phyloP scores from a whole-genome alignment of 2,888 invertebrate species.

The Limnephilus lunatus region DNA sequence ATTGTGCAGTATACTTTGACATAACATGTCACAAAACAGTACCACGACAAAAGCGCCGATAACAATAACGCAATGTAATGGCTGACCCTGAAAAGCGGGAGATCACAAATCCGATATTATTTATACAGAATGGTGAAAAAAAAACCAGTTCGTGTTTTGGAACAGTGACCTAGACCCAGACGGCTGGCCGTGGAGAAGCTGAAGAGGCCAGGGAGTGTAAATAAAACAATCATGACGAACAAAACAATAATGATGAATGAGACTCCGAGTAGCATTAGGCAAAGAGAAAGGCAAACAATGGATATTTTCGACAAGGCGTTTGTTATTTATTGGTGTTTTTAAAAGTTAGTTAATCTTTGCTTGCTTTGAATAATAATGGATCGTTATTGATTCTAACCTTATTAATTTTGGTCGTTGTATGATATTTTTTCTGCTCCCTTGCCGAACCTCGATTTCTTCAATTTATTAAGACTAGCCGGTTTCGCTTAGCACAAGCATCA shows the following conservation, averaged over 20 bases:
- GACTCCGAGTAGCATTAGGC: background rate
- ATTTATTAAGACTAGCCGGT: no score
- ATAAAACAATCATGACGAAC: background rate
- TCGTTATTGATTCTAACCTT: background rate
- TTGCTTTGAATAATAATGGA: background rate
- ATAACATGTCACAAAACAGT: background rate
- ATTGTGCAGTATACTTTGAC: constrained; percentile 11
- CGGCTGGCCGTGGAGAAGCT: background rate
- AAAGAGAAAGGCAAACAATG: background rate
- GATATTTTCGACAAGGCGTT: background rate
- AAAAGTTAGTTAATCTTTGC: background rate
- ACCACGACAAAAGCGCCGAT: constrained; percentile 5
- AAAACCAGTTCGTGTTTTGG: constrained; percentile 26
- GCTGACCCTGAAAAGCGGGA: constrained; percentile 1
- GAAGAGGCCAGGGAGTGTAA: background rate
- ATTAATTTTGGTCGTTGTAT: background rate
- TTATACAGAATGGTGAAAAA: constrained; percentile 24
- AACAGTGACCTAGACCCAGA: constrained; percentile 39
- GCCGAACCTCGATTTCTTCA: no score
- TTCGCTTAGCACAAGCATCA: no score
- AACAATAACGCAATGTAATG: constrained; percentile 18
- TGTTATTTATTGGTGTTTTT: background rate
- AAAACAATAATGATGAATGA: background rate
- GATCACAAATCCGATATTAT: background rate
- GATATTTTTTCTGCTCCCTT: background rate